Base-by-base conservation (phyloP, 2,113 vertebrate genomes). In the Bubo blakistoni region DNA sequence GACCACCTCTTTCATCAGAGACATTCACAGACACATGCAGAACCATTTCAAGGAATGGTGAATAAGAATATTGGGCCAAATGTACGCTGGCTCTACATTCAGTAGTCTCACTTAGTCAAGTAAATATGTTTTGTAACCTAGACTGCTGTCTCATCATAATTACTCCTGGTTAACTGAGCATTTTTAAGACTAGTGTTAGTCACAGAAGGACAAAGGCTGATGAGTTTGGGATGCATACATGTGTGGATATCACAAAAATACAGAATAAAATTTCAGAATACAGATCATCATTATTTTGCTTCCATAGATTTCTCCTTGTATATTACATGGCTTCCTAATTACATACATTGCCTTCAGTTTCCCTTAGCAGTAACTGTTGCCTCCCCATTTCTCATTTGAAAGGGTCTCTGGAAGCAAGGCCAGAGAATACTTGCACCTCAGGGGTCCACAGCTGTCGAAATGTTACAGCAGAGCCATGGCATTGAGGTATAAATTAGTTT, bases 21-120 rank as follows among this genome's bases (percentile, higher is more conserved):
- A 62, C 19, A 7, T 30, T 36, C 87, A 36, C 30, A 51, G 49
- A 71, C 16, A 52, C 10, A 27, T 0, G 1, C 0, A 1, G 15
- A 92, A 46, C 19, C 13, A 5, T 46, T 57, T 61, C 46, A 82
- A 70, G 25, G 54, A 65, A 62, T 9, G 12, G 40, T 32, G 22
- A 85, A 61, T n/a, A 52, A 47, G 29, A 46, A 52, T 16, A 70
- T 2, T 63, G 44, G 66, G 42, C 46, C 62, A 81, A 63, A 85
- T 5, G 18, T 30, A 9, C 1, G 1, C 25, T 57, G 57, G 58
- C 16, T 73, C 46, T 38, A 17, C 12, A 5, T 16, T 44, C 36
- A 38, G 22, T 25, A 49, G 38, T 36, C 24, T 17, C 27, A 11
- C 30, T 65, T 52, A 27, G 30, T 44, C 58, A 67, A 58, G 20